Evolutionary conservation across 2,113 vertebrate genomes (phyloP).

Genomic region (Cebus imitator): DNA sequence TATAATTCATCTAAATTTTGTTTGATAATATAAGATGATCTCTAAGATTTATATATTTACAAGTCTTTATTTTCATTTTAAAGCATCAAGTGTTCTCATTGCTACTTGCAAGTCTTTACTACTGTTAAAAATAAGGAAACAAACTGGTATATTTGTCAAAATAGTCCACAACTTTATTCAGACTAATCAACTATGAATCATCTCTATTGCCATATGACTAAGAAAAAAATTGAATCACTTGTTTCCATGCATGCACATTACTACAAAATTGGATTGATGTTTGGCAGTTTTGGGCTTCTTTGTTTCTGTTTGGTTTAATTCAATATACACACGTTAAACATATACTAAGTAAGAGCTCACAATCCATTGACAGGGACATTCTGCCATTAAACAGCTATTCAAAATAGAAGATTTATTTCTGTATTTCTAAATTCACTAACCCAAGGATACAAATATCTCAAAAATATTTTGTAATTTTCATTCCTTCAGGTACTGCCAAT

Average conservation of each 20-base stretch:
- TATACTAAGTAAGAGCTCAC: not conserved
- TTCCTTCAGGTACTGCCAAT: conserved; percentile 33
- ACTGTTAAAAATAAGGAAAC: not conserved
- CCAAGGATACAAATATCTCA: not conserved
- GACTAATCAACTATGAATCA: not conserved
- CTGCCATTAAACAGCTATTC: not conserved
- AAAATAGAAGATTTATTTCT: not conserved
- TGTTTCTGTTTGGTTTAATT: not conserved
- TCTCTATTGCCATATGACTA: not conserved
- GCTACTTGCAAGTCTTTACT: not conserved
- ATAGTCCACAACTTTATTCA: not conserved
- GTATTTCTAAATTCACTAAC: not conserved
- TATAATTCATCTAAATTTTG: not conserved
- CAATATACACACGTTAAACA: not conserved
- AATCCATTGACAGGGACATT: not conserved
- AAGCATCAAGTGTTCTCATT: not conserved
- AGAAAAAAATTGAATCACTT: not conserved
- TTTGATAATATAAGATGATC: not conserved
- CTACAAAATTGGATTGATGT: not conserved
- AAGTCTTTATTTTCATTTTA: not conserved
- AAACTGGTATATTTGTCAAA: not conserved
- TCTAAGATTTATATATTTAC: not conserved
- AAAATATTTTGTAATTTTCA: not conserved
- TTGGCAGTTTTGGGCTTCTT: not conserved
- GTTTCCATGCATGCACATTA: not conserved